Conservation (phyloP, 2,797 vertebrate species). For the Hypotaenidia philippensis region DNA sequence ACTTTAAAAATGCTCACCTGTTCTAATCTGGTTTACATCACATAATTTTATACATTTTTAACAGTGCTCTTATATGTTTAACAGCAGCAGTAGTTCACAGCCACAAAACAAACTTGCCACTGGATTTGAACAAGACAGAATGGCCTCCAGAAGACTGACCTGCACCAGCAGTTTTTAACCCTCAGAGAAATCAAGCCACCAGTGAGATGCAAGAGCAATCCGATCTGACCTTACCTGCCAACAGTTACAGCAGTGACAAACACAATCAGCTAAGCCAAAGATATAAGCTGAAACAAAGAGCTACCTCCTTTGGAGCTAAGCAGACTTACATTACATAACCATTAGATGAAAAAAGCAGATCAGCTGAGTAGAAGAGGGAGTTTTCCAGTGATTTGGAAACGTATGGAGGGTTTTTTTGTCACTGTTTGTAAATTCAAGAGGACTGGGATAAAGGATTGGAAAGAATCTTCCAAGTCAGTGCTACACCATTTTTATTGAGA, state of each 20-base stretch:
- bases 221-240: neutral
- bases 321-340: neutral
- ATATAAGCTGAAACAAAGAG: neutral
- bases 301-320: neutral
- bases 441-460: neutral
- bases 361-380: neutral
- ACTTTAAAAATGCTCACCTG: neutral
- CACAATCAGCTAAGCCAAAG: neutral
- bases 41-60: neutral
- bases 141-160: neutral
- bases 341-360: neutral
- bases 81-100: neutral
- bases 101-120: neutral
- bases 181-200: neutral
- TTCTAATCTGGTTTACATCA: neutral
- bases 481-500: neutral
- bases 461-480: neutral
- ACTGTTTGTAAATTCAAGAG: neutral
- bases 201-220: neutral
- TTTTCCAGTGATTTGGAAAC: neutral
- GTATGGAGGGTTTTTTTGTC: neutral
- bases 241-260: neutral
- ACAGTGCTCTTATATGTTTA: neutral
- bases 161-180: neutral
- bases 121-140: neutral